Percentiles rank a stretch among this genome's conserved stretches.
phyloP scores from a whole-genome alignment of 2,888 invertebrate species.

The Drosophila ustulata region DNA sequence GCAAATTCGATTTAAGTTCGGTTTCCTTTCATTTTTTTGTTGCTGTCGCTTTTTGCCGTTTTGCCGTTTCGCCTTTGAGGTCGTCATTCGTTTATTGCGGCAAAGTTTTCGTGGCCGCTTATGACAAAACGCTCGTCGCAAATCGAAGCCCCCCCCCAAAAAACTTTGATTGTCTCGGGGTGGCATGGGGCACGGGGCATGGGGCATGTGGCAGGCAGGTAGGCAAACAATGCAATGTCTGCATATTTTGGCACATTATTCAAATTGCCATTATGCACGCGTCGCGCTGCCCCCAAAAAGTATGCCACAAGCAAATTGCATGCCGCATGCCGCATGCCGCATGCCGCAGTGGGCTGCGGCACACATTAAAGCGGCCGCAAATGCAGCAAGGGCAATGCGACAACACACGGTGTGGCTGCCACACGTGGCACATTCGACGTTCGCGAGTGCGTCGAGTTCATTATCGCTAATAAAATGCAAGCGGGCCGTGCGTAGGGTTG shows the following conservation, averaged over 20 bases:
- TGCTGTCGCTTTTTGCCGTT: neutral
- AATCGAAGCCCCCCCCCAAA: constrained; percentile 19
- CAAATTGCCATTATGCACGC: constrained; percentile 79
- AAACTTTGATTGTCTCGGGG: constrained; percentile 47
- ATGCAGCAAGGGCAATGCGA: constrained; percentile 69
- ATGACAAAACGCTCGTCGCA: constrained; percentile 42
- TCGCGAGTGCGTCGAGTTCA: constrained; percentile 54
- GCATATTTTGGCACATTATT: constrained; percentile 80
- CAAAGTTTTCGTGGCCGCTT: constrained; percentile 31
- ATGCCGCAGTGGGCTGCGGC: constrained; percentile 23
- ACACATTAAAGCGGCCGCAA: constrained; percentile 68
- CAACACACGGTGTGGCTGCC: constrained; percentile 42
- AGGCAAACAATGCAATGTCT: constrained; percentile 71
- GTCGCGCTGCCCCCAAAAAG: constrained; percentile 42
- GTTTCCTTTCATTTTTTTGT: constrained; percentile 9
- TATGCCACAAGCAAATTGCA: constrained; percentile 62
- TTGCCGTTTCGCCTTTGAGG: constrained; percentile 48
- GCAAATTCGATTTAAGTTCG: constrained; percentile 65
- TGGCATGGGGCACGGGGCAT: neutral
- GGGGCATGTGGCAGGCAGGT: neutral
- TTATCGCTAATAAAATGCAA: constrained; percentile 75
- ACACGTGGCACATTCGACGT: constrained; percentile 35
- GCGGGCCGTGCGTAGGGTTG: constrained; percentile 34
- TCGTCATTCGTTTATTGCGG: constrained; percentile 41
- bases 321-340: constrained; percentile 33